Base-by-base conservation (phyloP, 2,797 vertebrate species). In the Gallinago nigripennis region DNA sequence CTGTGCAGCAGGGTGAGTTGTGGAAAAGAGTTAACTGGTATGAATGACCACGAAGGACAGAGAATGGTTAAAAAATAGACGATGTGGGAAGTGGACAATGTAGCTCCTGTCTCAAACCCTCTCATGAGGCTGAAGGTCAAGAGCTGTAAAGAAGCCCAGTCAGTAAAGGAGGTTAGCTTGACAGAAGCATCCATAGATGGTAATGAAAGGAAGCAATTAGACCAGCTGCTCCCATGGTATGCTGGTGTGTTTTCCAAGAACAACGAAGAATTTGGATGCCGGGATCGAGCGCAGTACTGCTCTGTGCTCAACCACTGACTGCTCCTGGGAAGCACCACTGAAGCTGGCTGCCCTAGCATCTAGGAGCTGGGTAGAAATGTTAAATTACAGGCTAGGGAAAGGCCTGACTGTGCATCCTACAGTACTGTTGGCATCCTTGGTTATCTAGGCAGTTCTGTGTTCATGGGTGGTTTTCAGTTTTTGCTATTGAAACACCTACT, bases 161-260 rank as follows among this genome's bases (percentile, higher is more conserved):
- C 73, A 82, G 86, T 73, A 79, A 70, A 90, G 75, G 41, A 95
- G 71, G 39, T 79, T 91, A 82, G 90, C 75, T 85, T 97, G 94
- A 94, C 93, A 96, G 94, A 95, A 82, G 88, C 90, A 89, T 60
- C 94, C 96, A 93, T 94, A 96, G 95, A 96, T 93, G 96, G 96
- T 95, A 92, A 97, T 53, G 78, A 93, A 97, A 94, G 93, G 92
- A 97, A 95, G 78, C 81, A 91, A 93, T 94, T 82, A 95, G 75
- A 41, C 57, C 81, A 93, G 93, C 86, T 95, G 88, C 75, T 94
- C 71, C 45, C 8, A 0, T 8, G 64, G 75, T 87, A 92, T 95
- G 86, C 88, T 91, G 71, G 56, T 28, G 4, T 85, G 64, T 92
- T 94, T 92, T 96, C 96, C 95, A 96, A 95, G 90, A 95, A 77